Base-by-base conservation (phyloP, 2,888 invertebrate genomes). In the Bombylius discolor region DNA sequence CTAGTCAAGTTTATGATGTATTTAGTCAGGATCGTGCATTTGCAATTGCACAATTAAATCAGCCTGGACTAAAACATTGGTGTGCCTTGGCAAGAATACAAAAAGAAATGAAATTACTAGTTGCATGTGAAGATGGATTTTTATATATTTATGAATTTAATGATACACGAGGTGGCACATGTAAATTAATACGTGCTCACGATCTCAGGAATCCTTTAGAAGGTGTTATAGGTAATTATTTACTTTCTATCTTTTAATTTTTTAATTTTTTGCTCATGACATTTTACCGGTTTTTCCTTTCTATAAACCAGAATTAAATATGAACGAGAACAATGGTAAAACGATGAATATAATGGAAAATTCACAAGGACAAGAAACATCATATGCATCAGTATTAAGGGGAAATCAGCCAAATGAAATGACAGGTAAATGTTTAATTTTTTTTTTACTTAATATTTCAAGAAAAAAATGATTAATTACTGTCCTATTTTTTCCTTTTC, bases 371-470 rank as follows among this genome's bases (percentile, higher is more conserved):
- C 61, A 66, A 34, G 72, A 71, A 54, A 68, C 68, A 45, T 71
- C 88, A 80, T 92, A 92, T 84, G 90, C 91, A 76, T 87, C 88
- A 78, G 88, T 89, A 77, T 82, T 92, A 78, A 87, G 88, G 77
- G 90, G 90, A 76, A 84, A 85, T 69, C 84, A 85, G 53, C n/a
- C 33, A 56, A 82, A 82, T 79, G 78, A 79, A 79, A 85, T 90
- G 85, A 85, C 90, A 88, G 91, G 91, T 91, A 85, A 52, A 36
- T 50, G 64, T 62, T 59, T 57, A 32, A 49, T 32, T 50, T 44
- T 31, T 14, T 34, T 47, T 14, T 36, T 44, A 4, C 47, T 32
- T 46, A 36, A 34, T 47, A 51, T 58, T 33, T 54, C 23, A 52
- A 8, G 39, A 14, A 36, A 23, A 32, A 54, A 49, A 44, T 31